These are phyloP conservation scores for Epicauta chinensis DNA, from an alignment of 1,140 invertebrate genomes.

Conservation along the genomic window DNA sequence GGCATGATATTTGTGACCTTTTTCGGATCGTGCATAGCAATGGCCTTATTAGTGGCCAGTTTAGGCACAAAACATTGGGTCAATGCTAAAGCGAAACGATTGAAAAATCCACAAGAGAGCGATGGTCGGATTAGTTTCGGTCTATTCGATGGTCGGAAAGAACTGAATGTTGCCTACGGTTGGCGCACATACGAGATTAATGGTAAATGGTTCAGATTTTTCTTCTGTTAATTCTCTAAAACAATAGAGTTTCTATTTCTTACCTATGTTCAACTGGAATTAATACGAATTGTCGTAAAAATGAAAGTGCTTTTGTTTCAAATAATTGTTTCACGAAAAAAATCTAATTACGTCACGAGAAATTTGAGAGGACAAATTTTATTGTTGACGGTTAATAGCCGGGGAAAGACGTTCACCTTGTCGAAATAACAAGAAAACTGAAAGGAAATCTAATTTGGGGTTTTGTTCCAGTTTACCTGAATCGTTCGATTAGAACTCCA, in stretches of 20 bases:
- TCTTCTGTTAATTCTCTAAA: neutral
- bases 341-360: neutral
- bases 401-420: too few species aligned
- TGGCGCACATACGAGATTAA: slow-evolving; percentile 67
- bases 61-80: slow-evolving; percentile 87
- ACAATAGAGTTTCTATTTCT: neutral
- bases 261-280: neutral
- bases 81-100: slow-evolving; percentile 63
- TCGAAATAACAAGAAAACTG: too few species aligned
- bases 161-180: slow-evolving; percentile 75
- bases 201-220: slow-evolving; percentile 51
- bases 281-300: neutral
- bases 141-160: slow-evolving; percentile 76
- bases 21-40: slow-evolving; percentile 73
- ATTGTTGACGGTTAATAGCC: too few species aligned
- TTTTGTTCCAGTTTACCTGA: too few species aligned
- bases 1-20: slow-evolving; percentile 86
- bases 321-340: neutral
- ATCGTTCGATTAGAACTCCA: too few species aligned
- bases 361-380: neutral
- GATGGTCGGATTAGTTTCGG: slow-evolving; percentile 76
- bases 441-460: too few species aligned
- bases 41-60: slow-evolving; percentile 74
- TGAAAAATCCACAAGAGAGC: slow-evolving; percentile 60
- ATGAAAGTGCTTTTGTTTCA: neutral